A percentile compares a stretch with the other conserved stretches of the same genome.
These are phyloP conservation scores for Campoletis raptor DNA, from an alignment of 2,888 invertebrate genomes.

Conservation along the genomic window DNA sequence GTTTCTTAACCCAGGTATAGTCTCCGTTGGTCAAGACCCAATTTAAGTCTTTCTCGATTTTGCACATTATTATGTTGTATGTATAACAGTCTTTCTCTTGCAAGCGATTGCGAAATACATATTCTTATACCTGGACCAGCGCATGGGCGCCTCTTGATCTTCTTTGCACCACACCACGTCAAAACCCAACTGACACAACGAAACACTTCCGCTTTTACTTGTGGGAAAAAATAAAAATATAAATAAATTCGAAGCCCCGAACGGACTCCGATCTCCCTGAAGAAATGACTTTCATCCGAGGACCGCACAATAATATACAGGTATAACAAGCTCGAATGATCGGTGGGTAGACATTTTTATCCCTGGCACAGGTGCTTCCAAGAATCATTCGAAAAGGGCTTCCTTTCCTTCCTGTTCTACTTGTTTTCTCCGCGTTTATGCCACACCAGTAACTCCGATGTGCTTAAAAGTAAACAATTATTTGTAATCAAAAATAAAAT, in stretches of 20 bases:
- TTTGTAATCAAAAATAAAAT: not conserved
- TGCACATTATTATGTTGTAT: not conserved
- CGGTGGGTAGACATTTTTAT: constrained; percentile 13
- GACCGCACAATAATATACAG: constrained; percentile 10
- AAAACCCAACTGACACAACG: constrained; percentile 16
- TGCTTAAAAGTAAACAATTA: not conserved
- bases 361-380: constrained; percentile 15
- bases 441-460: too few species aligned
- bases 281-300: constrained; percentile 76
- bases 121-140: constrained; percentile 22
- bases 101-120: constrained; percentile 51
- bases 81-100: constrained; percentile 6
- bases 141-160: not conserved
- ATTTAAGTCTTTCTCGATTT: constrained; percentile 36
- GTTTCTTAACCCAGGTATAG: not conserved
- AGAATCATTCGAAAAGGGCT: constrained; percentile 21
- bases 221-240: not conserved
- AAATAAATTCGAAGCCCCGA: constrained; percentile 16
- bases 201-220: constrained; percentile 33
- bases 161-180: not conserved
- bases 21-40: not conserved
- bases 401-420: constrained; percentile 5
- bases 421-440: not conserved
- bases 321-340: constrained; percentile 13
- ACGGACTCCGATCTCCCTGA: constrained; percentile 51